phyloP scores from a whole-genome alignment of 2,888 invertebrate species.

The Drosophila paranaensis region DNA sequence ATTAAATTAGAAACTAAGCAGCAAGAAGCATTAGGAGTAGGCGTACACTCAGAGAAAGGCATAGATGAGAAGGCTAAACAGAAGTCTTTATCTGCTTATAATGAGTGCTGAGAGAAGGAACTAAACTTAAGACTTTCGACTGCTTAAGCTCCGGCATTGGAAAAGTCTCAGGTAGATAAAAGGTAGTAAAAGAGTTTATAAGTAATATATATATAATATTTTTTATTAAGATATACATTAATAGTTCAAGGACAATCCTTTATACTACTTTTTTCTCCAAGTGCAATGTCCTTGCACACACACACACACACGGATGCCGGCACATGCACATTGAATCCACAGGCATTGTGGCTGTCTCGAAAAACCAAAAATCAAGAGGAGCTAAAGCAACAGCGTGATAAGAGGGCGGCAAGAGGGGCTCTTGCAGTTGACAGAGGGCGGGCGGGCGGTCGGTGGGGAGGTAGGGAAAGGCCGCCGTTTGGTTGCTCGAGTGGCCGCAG shows the following conservation, averaged over 20 bases:
- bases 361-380: conserved; percentile 76
- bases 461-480: conserved; percentile 45
- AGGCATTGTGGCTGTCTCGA: conserved; percentile 73
- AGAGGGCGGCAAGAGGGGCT: background rate
- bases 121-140: too few species aligned
- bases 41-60: too few species aligned
- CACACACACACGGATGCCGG: conserved; percentile 27
- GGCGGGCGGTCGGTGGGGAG: background rate
- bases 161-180: too few species aligned
- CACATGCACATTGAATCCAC: conserved; percentile 56
- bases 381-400: conserved; percentile 14
- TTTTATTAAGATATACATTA: too few species aligned
- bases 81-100: too few species aligned
- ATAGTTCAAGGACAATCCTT: background rate
- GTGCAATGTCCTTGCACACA: conserved; percentile 16
- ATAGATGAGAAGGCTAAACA: too few species aligned
- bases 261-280: background rate
- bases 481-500: conserved; percentile 79
- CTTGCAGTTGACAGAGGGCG: conserved; percentile 8
- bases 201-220: too few species aligned
- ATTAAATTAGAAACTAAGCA: background rate
- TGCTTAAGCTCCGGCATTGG: too few species aligned
- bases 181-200: too few species aligned
- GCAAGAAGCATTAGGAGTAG: background rate
- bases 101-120: too few species aligned